phyloP scores from a whole-genome alignment of 2,888 invertebrate species.

The Caenorhabditis sp. region DNA sequence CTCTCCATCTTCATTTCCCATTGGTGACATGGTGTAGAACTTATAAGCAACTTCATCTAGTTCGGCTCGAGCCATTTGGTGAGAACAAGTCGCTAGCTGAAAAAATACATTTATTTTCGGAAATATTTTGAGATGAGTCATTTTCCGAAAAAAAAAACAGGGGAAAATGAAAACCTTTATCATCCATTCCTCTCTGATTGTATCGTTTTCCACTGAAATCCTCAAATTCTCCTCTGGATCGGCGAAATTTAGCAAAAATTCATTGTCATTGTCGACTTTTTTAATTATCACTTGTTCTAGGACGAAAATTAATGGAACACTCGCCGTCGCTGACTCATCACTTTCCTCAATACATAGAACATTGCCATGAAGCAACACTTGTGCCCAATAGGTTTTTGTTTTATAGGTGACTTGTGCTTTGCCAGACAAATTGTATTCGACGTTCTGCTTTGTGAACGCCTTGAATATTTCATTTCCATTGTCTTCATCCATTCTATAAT shows the following conservation, averaged over 20 bases:
- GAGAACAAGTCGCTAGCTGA: constrained; percentile 62
- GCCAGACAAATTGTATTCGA: constrained; percentile 22
- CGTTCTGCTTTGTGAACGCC: constrained; percentile 39
- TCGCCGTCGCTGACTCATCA: constrained; percentile 39
- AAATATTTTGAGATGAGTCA: neutral
- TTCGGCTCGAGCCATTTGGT: constrained; percentile 65
- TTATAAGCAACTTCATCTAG: constrained; percentile 64
- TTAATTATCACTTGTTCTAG: constrained; percentile 58
- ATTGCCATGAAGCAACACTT: constrained; percentile 49
- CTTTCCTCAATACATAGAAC: constrained; percentile 40
- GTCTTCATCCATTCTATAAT: constrained; percentile 67
- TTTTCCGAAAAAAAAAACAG: neutral
- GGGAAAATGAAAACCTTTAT: constrained; percentile 50
- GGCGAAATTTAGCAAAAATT: constrained; percentile 28
- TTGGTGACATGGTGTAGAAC: constrained; percentile 54
- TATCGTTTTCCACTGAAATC: constrained; percentile 45
- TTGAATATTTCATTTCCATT: constrained; percentile 69
- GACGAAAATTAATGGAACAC: constrained; percentile 63
- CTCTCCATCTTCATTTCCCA: constrained; percentile 11
- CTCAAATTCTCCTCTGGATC: constrained; percentile 43
- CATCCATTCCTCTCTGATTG: constrained; percentile 63
- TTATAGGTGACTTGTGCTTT: constrained; percentile 22
- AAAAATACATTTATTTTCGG: too few relatives aligned
- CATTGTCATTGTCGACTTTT: constrained; percentile 24
- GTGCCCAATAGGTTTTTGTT: neutral